Percentiles rank a stretch among this genome's conserved stretches.
Conservation (phyloP, 2,113 vertebrate genomes). For the Tiliqua scincoides region DNA sequence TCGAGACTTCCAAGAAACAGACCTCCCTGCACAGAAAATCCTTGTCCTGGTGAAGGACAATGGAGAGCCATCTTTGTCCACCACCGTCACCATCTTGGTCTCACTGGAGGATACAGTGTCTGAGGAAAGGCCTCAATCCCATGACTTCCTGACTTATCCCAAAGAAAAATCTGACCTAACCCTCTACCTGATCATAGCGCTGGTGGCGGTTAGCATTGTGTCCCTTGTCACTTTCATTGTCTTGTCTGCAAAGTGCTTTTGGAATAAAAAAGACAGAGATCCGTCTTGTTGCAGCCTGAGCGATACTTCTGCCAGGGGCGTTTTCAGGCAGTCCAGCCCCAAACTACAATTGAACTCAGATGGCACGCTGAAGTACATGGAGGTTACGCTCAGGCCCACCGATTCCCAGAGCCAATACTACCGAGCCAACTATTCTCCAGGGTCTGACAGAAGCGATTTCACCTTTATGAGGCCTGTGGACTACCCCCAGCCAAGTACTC, state of each 20-base stretch:
- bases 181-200: slow-evolving; percentile 85
- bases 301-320: slow-evolving; percentile 70
- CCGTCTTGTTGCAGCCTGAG: slow-evolving; percentile 75
- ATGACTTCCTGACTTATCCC: slow-evolving; percentile 69
- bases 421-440: slow-evolving; percentile 84
- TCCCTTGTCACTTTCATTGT: slow-evolving; percentile 74
- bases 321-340: slow-evolving; percentile 84
- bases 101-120: slow-evolving; percentile 81
- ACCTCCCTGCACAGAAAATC: slow-evolving; percentile 80
- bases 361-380: slow-evolving; percentile 91
- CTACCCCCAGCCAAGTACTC: slow-evolving; percentile 67
- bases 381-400: slow-evolving; percentile 86
- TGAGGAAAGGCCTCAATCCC: slow-evolving; percentile 73
- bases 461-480: slow-evolving; percentile 82
- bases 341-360: slow-evolving; percentile 88
- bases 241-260: slow-evolving; percentile 75
- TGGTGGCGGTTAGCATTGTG: slow-evolving; percentile 75
- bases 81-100: slow-evolving; percentile 83
- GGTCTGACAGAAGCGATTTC: slow-evolving; percentile 85
- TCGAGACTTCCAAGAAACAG: slow-evolving; percentile 79
- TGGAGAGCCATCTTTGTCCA: slow-evolving; percentile 84
- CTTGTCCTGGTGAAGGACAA: slow-evolving; percentile 83
- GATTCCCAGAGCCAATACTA: slow-evolving; percentile 85
- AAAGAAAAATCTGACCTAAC: slow-evolving; percentile 78
- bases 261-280: slow-evolving; percentile 55